phyloP scores from a whole-genome alignment of 2,113 vertebrate species.

The Morone chrysops region DNA sequence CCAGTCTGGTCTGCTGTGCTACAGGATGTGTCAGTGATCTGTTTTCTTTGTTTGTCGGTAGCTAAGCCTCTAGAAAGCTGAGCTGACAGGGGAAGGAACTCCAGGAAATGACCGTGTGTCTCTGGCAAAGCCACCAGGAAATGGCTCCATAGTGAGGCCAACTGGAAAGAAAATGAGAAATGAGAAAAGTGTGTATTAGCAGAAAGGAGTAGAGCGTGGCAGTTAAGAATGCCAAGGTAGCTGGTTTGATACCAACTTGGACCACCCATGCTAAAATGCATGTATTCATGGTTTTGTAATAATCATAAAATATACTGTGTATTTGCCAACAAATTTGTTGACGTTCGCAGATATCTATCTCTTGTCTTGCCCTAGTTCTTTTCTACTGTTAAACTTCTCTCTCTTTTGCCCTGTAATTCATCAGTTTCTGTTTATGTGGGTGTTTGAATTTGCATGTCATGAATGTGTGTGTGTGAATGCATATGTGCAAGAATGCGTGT shows the following conservation, averaged over 20 bases:
- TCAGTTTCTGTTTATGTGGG: slow-evolving; percentile 13
- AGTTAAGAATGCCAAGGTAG: neutral
- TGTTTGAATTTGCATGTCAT: slow-evolving; percentile 13
- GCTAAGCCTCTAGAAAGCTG: slow-evolving; percentile 35
- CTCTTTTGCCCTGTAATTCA: neutral
- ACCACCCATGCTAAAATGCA: slow-evolving; percentile 6
- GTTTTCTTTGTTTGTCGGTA: slow-evolving; percentile 48
- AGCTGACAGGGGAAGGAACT: slow-evolving; percentile 56
- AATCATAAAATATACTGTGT: slow-evolving; percentile 17
- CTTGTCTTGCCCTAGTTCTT: neutral
- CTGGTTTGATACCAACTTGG: slow-evolving; percentile 12
- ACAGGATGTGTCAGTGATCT: slow-evolving; percentile 37
- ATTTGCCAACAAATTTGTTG: neutral
- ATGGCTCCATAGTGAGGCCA: slow-evolving; percentile 52
- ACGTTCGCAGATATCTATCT: slow-evolving; percentile 19
- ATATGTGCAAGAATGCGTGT: slow-evolving; percentile 12
- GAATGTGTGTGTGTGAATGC: slow-evolving; percentile 9
- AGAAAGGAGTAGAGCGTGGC: neutral
- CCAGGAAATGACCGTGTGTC: slow-evolving; percentile 67
- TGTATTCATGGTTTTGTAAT: slow-evolving; percentile 10
- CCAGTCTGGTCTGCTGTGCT: neutral
- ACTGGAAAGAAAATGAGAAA: slow-evolving; percentile 20
- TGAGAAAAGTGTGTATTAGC: slow-evolving; percentile 10
- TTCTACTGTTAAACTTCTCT: neutral
- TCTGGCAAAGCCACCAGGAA: slow-evolving; percentile 63